Base-by-base conservation (phyloP, 1,140 invertebrate genomes). In the Metopolophium dirhodum region DNA sequence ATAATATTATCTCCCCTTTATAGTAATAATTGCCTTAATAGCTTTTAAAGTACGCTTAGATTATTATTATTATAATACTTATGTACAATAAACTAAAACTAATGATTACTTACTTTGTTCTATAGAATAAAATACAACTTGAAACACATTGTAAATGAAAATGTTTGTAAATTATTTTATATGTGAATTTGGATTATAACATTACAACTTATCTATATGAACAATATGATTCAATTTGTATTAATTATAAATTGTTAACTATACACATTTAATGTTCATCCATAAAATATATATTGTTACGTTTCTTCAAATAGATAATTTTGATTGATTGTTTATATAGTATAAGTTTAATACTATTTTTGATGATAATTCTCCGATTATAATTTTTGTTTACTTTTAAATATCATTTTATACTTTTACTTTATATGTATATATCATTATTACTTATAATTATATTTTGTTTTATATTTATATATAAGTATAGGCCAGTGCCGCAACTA, bases 1-100 rank as follows among this genome's bases (percentile, higher is more conserved):
- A 77, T 77, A 77, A 77, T 77, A 77, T 77, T 77, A 77, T 77
- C 30, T 77, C 61, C 6, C 14, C n/a, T 77, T 77, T 35, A 68
- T 77, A 77, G n/a, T 14, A 77, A 77, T 77, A 77, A 77, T 77
- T 77, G 30, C 61, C 61, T n/a, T 77, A 77, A 77, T 77, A 77
- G 61, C 61, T 77, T 77, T 77, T 77, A n/a, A 77, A 77, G 61
- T 77, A 77, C 61, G 30, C n/a, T 77, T 77, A 77, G 14, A n/a
- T 77, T 77, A 77, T 20, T 77, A 61, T 14, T 61, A 77, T n/a
- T 77, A 77, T n/a, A n/a, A 77, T 77, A n/a, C 61, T n/a, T 77
- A 35, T n/a, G 11, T 77, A 77, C 61, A 77, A 77, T 54, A n/a
- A 77, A 77, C 61, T 77, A n/a, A 68, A 77, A 77, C 61, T 77